Percentiles rank a stretch among this genome's conserved stretches.
Evolutionary conservation across 2,797 vertebrate species (phyloP).

Genomic region (Emydoidea blandingii): DNA sequence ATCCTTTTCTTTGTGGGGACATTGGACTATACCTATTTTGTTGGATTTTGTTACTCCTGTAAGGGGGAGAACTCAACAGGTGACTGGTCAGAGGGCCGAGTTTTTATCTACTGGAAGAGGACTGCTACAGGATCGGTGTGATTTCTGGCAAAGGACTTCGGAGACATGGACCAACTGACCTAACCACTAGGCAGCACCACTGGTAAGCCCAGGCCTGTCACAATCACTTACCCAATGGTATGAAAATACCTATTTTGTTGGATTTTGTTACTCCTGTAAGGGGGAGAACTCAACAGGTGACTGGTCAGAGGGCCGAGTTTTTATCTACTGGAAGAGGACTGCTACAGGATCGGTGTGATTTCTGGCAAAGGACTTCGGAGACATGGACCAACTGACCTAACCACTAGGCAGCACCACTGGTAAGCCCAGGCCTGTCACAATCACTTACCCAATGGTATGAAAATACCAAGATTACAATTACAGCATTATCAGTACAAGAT

Average conservation of each 20-base stretch:
- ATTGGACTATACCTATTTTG: background rate
- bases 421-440: background rate
- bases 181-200: background rate
- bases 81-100: background rate
- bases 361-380: background rate
- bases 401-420: background rate
- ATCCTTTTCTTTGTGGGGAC: no score
- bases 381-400: background rate
- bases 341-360: background rate
- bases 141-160: background rate
- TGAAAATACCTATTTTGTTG: background rate
- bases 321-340: background rate
- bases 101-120: background rate
- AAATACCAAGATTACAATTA: slow-evolving; percentile 18
- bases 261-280: background rate
- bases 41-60: background rate
- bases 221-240: background rate
- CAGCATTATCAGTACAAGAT: background rate
- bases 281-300: background rate
- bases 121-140: background rate
- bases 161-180: background rate
- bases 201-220: background rate
- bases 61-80: background rate
- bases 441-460: background rate
- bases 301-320: background rate